phyloP scores from a whole-genome alignment of 2,797 vertebrate genomes.

The Epinephelus malabaricus region DNA sequence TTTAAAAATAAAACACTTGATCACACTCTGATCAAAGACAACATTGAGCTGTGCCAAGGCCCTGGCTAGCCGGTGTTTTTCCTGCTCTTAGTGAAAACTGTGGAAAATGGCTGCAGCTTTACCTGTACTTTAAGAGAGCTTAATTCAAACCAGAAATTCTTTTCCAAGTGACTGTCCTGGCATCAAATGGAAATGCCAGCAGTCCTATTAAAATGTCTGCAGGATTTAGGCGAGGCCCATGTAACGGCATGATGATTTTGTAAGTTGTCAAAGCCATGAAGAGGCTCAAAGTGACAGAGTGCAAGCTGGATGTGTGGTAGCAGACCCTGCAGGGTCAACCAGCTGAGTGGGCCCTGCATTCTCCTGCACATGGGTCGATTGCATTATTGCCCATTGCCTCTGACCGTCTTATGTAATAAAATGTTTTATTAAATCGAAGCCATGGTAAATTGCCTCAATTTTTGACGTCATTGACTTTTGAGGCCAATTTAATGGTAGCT shows the following conservation, averaged over 20 bases:
- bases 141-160: constrained; percentile 13
- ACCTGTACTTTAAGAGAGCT: constrained; percentile 22
- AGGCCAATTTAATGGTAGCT: constrained; percentile 71
- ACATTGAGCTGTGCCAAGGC: constrained; percentile 9
- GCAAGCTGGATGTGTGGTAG: constrained; percentile 62
- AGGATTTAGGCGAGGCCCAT: constrained; percentile 41
- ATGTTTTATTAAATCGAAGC: constrained; percentile 56
- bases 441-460: constrained; percentile 65
- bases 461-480: constrained; percentile 65
- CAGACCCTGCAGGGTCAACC: constrained; percentile 59
- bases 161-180: constrained; percentile 37
- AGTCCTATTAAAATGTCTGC: constrained; percentile 52
- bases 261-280: constrained; percentile 64
- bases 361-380: constrained; percentile 59
- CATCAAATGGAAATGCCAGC: constrained; percentile 44
- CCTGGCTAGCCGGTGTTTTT: constrained; percentile 11
- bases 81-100: constrained; percentile 17
- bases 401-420: constrained; percentile 65
- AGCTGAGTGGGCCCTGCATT: constrained; percentile 41
- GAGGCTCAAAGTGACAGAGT: constrained; percentile 61
- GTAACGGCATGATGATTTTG: constrained; percentile 60
- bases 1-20: constrained; percentile 10
- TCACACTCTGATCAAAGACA: constrained; percentile 4
- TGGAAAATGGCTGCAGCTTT: constrained; percentile 24
- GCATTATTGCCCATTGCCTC: constrained; percentile 66